These are phyloP conservation scores for Pseudolycoriella hygida DNA, from an alignment of 2,888 invertebrate species.

Conservation along the genomic window DNA sequence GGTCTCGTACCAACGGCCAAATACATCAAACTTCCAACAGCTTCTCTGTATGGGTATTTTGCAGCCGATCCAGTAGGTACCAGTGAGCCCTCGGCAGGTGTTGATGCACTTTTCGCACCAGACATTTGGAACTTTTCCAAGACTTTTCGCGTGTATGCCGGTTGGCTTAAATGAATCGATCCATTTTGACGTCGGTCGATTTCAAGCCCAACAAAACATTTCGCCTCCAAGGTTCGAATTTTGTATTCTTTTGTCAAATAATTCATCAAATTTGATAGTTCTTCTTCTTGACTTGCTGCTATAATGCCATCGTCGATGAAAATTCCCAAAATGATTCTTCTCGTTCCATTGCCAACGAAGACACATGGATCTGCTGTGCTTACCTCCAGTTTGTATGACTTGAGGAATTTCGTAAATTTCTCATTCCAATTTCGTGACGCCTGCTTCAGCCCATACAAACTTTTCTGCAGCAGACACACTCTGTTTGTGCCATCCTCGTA, in stretches of 20 bases:
- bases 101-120: constrained; percentile 7
- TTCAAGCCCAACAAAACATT: constrained; percentile 15
- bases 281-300: too few species aligned
- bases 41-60: constrained; percentile 3
- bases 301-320: constrained; percentile 17
- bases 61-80: neutral
- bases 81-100: constrained; percentile 5
- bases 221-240: constrained; percentile 29
- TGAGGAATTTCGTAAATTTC: constrained; percentile 5
- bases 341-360: neutral
- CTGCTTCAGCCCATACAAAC: too few species aligned
- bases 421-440: too few species aligned
- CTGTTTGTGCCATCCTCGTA: constrained; percentile 10
- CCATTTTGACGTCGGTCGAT: constrained; percentile 8
- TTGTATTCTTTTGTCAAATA: too few species aligned
- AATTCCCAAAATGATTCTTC: constrained; percentile 13
- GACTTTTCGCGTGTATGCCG: constrained; percentile 7
- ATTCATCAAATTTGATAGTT: too few species aligned
- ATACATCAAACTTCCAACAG: constrained; percentile 7
- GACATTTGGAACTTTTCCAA: constrained; percentile 10
- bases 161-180: constrained; percentile 6
- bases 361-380: constrained; percentile 13
- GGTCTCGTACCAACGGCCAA: too few species aligned
- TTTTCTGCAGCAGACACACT: too few species aligned
- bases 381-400: constrained; percentile 12